Evolutionary conservation across 2,888 invertebrate genomes (phyloP).

Genomic region (Arctia plantaginis): DNA sequence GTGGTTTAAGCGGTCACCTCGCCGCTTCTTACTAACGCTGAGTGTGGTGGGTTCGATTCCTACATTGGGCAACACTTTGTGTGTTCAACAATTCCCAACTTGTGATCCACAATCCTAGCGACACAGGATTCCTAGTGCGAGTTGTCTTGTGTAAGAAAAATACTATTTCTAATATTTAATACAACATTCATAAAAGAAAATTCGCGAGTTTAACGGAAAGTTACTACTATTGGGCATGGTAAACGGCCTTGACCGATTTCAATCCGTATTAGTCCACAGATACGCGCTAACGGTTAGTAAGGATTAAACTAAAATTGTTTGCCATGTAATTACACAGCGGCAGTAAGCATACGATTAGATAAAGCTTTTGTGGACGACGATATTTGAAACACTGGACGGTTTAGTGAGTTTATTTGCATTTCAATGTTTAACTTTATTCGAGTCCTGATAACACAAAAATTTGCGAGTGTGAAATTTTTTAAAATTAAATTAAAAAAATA

Average conservation of each 20-base stretch:
- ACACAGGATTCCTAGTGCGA: too few species aligned
- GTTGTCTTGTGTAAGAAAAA: too few species aligned
- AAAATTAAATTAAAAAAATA: not conserved
- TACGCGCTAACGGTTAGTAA: slow-evolving; percentile 10
- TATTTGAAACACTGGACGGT: slow-evolving; percentile 16
- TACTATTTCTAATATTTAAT: not conserved
- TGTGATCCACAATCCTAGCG: too few species aligned
- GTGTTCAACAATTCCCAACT: too few species aligned
- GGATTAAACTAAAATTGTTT: slow-evolving; percentile 36
- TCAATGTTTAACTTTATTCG: slow-evolving; percentile 7
- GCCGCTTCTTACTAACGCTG: too few species aligned
- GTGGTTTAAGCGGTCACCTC: too few species aligned
- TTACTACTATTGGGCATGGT: not conserved
- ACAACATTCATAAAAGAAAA: not conserved
- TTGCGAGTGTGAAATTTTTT: not conserved
- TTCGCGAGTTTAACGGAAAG: not conserved
- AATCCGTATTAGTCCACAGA: slow-evolving; percentile 8
- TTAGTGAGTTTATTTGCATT: slow-evolving; percentile 11
- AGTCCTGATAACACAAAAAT: not conserved
- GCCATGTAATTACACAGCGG: slow-evolving; percentile 29
- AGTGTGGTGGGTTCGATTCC: too few species aligned
- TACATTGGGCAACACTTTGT: too few species aligned
- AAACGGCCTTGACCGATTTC: slow-evolving; percentile 30
- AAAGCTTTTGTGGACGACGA: slow-evolving; percentile 26
- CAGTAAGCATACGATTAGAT: slow-evolving; percentile 42